phyloP scores from a whole-genome alignment of 2,113 vertebrate species.

The Ptyas mucosa region DNA sequence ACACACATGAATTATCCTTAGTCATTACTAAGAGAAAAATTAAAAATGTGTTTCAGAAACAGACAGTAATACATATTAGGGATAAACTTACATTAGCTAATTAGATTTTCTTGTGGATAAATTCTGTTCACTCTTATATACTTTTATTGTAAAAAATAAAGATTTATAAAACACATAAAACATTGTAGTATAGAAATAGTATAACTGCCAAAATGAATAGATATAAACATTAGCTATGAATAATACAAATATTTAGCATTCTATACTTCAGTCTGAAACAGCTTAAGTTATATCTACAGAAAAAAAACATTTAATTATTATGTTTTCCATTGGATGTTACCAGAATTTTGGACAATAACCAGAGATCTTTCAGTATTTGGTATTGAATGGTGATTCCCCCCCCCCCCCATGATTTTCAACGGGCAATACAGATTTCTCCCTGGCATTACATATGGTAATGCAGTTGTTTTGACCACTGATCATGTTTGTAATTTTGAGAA shows the following conservation, averaged over 20 bases:
- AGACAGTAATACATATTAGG: background rate
- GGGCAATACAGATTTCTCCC: background rate
- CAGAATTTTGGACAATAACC: background rate
- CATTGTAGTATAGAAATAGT: background rate
- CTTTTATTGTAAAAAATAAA: background rate
- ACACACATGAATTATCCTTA: background rate
- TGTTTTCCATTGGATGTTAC: background rate
- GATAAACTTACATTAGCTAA: background rate
- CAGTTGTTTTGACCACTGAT: background rate
- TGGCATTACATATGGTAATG: background rate
- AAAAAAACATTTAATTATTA: background rate
- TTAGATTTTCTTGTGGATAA: background rate
- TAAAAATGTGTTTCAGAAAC: background rate
- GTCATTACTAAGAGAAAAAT: background rate
- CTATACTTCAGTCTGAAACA: background rate
- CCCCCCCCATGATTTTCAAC: background rate
- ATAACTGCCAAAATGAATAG: background rate
- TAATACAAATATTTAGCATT: background rate
- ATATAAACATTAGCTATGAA: background rate
- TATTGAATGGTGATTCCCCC: background rate
- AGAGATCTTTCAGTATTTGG: background rate
- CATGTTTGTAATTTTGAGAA: background rate
- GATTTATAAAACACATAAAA: background rate
- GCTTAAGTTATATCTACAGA: background rate
- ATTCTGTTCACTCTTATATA: background rate